phyloP scores from a whole-genome alignment of 1,140 invertebrate species.

The Papilio polytes region DNA sequence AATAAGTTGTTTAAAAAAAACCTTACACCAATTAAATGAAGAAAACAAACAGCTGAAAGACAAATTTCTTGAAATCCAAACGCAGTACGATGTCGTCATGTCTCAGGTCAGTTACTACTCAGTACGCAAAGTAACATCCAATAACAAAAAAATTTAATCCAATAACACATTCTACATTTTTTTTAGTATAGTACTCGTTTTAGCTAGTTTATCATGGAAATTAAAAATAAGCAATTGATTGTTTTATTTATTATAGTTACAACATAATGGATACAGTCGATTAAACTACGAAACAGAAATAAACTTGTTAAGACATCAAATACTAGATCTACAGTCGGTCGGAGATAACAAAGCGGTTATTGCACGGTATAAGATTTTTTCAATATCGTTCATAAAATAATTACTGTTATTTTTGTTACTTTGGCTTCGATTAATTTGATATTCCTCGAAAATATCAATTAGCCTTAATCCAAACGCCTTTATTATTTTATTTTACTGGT shows the following conservation, averaged over 20 bases:
- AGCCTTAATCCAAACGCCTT: not conserved
- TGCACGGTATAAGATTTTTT: conserved; percentile 70
- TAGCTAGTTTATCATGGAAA: not conserved
- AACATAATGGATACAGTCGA: conserved; percentile 63
- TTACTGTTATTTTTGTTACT: not conserved
- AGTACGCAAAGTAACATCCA: conserved; percentile 6
- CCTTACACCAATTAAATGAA: conserved; percentile 52
- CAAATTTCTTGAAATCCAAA: conserved; percentile 54
- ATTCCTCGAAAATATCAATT: not conserved
- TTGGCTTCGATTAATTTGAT: not conserved
- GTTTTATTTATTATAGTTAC: conserved; percentile 59
- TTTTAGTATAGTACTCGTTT: not conserved
- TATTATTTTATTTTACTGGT: not conserved
- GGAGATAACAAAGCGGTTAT: conserved; percentile 87
- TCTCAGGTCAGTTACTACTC: conserved; percentile 49
- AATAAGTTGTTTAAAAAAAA: conserved; percentile 56
- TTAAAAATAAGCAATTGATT: not conserved
- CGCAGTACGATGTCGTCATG: conserved; percentile 58
- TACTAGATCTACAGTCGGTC: conserved; percentile 86
- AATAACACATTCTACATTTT: not conserved
- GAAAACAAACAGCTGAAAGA: conserved; percentile 65
- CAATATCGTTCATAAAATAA: not conserved
- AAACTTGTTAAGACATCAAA: conserved; percentile 86
- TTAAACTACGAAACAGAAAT: conserved; percentile 83
- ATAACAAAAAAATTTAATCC: not conserved